These are phyloP conservation scores for Geotrupes spiniger DNA, from an alignment of 2,888 invertebrate genomes.

Conservation along the genomic window DNA sequence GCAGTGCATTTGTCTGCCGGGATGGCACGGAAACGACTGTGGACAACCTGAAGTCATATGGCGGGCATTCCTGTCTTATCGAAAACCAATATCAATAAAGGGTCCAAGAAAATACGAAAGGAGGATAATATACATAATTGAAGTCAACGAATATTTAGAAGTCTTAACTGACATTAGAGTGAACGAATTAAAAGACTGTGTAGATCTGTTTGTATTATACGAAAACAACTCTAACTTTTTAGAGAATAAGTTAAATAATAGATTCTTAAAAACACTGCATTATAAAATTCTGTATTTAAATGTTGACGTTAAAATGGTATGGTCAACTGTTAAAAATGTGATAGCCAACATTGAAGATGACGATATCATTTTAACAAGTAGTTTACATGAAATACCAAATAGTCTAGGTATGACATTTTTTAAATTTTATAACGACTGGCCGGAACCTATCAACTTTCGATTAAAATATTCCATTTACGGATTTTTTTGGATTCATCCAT, in stretches of 20 bases:
- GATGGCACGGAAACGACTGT: slow-evolving; percentile 65
- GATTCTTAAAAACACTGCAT: slow-evolving; percentile 52
- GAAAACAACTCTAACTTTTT: slow-evolving; percentile 49
- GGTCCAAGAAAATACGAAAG: slow-evolving; percentile 51
- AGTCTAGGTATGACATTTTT: slow-evolving; percentile 62
- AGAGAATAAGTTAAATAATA: slow-evolving; percentile 50
- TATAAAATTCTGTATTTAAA: slow-evolving; percentile 55
- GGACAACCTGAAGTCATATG: slow-evolving; percentile 66
- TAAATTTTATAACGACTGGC: slow-evolving; percentile 65
- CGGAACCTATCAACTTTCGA: slow-evolving; percentile 60
- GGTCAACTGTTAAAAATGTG: slow-evolving; percentile 47
- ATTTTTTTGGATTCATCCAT: slow-evolving; percentile 66
- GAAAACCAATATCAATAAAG: slow-evolving; percentile 50
- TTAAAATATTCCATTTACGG: slow-evolving; percentile 65
- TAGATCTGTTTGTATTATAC: slow-evolving; percentile 65
- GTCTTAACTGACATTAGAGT: slow-evolving; percentile 61
- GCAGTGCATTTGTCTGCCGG: slow-evolving; percentile 58
- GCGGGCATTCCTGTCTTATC: slow-evolving; percentile 60
- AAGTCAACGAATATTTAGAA: slow-evolving; percentile 54
- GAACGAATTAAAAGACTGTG: slow-evolving; percentile 57
- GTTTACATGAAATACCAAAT: slow-evolving; percentile 61
- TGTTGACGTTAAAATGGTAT: slow-evolving; percentile 43
- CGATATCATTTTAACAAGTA: slow-evolving; percentile 59
- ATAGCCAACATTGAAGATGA: slow-evolving; percentile 53
- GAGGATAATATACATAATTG: slow-evolving; percentile 58